A percentile compares a stretch with the other conserved stretches of the same genome.
phyloP scores from a whole-genome alignment of 2,113 vertebrate species.

The Nibea albiflora region DNA sequence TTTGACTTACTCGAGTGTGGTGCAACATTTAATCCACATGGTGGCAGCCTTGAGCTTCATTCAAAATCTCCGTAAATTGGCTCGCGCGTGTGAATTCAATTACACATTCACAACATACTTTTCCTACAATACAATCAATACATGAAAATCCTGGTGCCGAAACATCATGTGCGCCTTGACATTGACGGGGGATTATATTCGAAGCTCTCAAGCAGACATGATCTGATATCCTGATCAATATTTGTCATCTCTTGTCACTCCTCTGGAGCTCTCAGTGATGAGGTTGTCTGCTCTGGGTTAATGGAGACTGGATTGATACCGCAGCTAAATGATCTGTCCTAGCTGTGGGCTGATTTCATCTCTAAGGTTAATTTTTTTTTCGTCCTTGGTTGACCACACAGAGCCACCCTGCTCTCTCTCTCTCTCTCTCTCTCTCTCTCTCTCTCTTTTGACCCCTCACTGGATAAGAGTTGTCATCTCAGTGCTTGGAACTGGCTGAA shows the following conservation, averaged over 20 bases:
- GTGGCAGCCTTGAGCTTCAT: slow-evolving; percentile 61
- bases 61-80: not conserved
- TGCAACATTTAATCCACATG: slow-evolving; percentile 46
- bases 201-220: slow-evolving; percentile 20
- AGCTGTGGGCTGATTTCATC: slow-evolving; percentile 57
- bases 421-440: not conserved
- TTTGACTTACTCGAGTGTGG: not conserved
- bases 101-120: slow-evolving; percentile 1
- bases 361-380: slow-evolving; percentile 32
- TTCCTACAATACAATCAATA: not conserved
- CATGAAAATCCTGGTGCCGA: not conserved
- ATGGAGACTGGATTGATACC: slow-evolving; percentile 52
- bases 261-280: slow-evolving; percentile 44
- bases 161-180: slow-evolving; percentile 6
- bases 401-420: slow-evolving; percentile 6
- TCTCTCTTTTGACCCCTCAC: not conserved
- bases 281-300: slow-evolving; percentile 66
- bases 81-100: not conserved
- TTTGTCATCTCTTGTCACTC: slow-evolving; percentile 58
- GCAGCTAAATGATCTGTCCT: slow-evolving; percentile 57
- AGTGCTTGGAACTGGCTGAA: not conserved
- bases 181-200: not conserved
- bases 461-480: slow-evolving; percentile 1
- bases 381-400: slow-evolving; percentile 20
- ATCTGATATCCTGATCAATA: slow-evolving; percentile 68